These are phyloP conservation scores for Crocodylus rhombifer DNA, from an alignment of 2,797 vertebrate genomes.

Conservation along the genomic window DNA sequence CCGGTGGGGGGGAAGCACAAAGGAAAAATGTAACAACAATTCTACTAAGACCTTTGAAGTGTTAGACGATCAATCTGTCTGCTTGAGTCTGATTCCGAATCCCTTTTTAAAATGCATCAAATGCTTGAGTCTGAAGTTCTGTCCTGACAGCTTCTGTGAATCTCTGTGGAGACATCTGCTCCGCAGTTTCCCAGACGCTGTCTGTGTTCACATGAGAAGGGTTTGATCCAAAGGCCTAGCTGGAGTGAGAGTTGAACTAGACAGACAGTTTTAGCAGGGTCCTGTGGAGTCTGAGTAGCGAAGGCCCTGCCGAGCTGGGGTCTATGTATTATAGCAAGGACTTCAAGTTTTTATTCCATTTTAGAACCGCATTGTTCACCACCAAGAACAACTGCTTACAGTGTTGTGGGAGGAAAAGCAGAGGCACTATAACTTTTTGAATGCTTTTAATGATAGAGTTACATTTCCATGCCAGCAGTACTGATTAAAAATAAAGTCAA, in stretches of 20 bases:
- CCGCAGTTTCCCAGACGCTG: constrained; percentile 80
- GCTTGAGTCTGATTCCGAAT: constrained; percentile 81
- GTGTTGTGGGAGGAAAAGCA: constrained; percentile 16
- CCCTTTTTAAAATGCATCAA: constrained; percentile 87
- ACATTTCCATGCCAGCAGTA: neutral
- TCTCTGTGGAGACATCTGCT: constrained; percentile 85
- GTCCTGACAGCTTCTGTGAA: constrained; percentile 84
- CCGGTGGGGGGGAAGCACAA: constrained; percentile 67
- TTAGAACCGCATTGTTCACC: constrained; percentile 61
- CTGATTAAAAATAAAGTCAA: constrained; percentile 25
- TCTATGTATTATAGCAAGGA: constrained; percentile 59
- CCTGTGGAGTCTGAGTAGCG: constrained; percentile 79
- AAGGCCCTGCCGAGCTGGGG: constrained; percentile 73
- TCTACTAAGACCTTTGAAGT: constrained; percentile 81
- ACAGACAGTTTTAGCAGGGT: constrained; percentile 78
- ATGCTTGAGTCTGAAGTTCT: constrained; percentile 83
- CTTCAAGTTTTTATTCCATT: constrained; percentile 72
- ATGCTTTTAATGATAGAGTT: constrained; percentile 45
- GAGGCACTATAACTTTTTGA: constrained; percentile 44
- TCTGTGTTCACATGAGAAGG: constrained; percentile 82
- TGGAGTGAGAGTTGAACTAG: constrained; percentile 78
- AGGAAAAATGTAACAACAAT: constrained; percentile 71
- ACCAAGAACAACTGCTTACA: constrained; percentile 40
- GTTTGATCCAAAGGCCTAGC: constrained; percentile 83
- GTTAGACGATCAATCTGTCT: constrained; percentile 84